Conservation (phyloP, 2,888 invertebrate genomes). For the Drosophila tanythrix region DNA sequence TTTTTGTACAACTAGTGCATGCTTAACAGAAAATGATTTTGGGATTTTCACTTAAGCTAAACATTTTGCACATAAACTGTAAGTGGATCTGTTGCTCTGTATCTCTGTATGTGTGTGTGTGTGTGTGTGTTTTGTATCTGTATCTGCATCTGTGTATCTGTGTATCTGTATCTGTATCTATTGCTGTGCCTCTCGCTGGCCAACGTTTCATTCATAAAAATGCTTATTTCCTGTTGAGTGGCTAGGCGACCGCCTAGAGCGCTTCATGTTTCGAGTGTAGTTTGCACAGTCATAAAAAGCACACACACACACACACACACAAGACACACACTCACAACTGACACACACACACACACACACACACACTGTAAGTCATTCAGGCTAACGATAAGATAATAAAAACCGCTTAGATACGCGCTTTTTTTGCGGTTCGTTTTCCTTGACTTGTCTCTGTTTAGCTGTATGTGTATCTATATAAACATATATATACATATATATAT, state of each 20-base stretch:
- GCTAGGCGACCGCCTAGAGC: slow-evolving; percentile 67
- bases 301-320: slow-evolving; percentile 25
- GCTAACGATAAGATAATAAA: slow-evolving; percentile 77
- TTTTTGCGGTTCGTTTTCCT: slow-evolving; percentile 53
- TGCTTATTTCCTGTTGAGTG: slow-evolving; percentile 80
- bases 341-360: slow-evolving; percentile 21
- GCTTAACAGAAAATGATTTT: slow-evolving; percentile 18
- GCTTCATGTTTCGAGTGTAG: slow-evolving; percentile 69
- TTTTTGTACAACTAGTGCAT: neutral
- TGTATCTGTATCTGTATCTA: slow-evolving; percentile 31
- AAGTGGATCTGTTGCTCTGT: slow-evolving; percentile 48
- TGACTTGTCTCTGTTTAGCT: slow-evolving; percentile 14
- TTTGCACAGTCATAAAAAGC: slow-evolving; percentile 72
- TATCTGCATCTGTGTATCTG: slow-evolving; percentile 17
- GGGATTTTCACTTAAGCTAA: slow-evolving; percentile 56
- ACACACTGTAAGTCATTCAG: slow-evolving; percentile 60
- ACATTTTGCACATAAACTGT: slow-evolving; percentile 61
- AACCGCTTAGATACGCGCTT: slow-evolving; percentile 79
- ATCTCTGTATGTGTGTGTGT: slow-evolving; percentile 4
- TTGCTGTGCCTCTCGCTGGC: slow-evolving; percentile 48
- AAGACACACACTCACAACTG: slow-evolving; percentile 22
- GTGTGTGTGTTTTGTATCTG: slow-evolving; percentile 18
- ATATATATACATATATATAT: slow-evolving; percentile 24
- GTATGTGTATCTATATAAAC: slow-evolving; percentile 8
- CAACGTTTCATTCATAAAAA: slow-evolving; percentile 81